Conservation (phyloP, 2,113 vertebrate genomes). For the Clarias batrachus region DNA sequence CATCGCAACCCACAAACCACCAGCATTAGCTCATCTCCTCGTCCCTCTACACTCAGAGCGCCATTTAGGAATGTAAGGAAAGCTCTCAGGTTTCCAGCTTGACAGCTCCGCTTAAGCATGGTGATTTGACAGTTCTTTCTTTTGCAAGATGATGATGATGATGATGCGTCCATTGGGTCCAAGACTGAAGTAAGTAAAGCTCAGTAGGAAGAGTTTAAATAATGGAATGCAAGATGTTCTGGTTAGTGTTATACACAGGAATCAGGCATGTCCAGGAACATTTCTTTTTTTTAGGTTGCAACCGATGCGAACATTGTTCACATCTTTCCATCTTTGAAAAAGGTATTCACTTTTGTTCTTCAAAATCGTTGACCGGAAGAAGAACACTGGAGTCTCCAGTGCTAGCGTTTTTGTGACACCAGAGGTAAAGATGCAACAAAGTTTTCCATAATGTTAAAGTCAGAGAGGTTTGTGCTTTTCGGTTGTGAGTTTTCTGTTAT, state of each 20-base stretch:
- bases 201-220: background rate
- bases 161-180: background rate
- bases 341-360: too few relatives aligned
- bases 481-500: background rate
- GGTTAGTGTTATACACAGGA: background rate
- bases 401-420: background rate
- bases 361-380: too few relatives aligned
- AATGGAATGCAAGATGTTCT: background rate
- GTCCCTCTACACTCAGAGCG: constrained; percentile 10
- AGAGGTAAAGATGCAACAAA: background rate
- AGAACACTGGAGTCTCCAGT: background rate
- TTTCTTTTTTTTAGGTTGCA: background rate
- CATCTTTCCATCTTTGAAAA: too few relatives aligned
- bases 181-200: background rate
- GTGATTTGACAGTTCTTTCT: background rate
- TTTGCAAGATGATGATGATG: constrained; percentile 1
- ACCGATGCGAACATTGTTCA: background rate
- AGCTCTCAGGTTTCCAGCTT: constrained; percentile 17
- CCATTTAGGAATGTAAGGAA: constrained; percentile 17
- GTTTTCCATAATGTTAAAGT: background rate
- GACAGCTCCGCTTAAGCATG: background rate
- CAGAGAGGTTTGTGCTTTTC: background rate
- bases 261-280: background rate
- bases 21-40: constrained; percentile 34
- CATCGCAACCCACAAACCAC: constrained; percentile 3